Base-by-base conservation (phyloP, 2,888 invertebrate species). In the Drosophila buzzatii region DNA sequence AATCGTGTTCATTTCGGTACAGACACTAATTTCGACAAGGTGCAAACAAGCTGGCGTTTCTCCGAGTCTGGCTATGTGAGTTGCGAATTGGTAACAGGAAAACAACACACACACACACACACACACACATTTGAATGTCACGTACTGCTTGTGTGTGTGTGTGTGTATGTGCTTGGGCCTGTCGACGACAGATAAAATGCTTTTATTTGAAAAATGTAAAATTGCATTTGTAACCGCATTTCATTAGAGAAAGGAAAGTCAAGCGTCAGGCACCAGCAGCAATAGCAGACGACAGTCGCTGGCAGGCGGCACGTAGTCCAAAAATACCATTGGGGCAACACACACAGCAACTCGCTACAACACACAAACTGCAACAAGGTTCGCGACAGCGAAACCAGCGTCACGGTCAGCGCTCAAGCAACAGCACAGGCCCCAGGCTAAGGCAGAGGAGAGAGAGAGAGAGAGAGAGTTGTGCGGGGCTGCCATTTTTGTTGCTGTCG, bases 21-120 rank as follows among this genome's bases (percentile, higher is more conserved):
- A 84, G 84, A 89, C 89, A 85, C 85, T 87, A 89, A 85, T 87
- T 89, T 87, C 85, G 87, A 89, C 89, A 89, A 85, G 89, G 89
- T 89, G 89, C 89, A 85, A 85, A 85, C 85, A 85, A 84, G 89
- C 87, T 81, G 82, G 83, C 85, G 70, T 66, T 67, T 58, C 51
- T 59, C 33, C 20, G 53, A 73, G 62, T 60, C 59, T 72, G 47
- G 59, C 56, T 31, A 59, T 56, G 51, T 73, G 60, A n/a, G 37
- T n/a, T 49, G 45, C 41, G 39, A 20, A 47, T 56, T 5, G 31
- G 56, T n/a, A 60, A 14, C 44, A 73, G 45, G 33, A 56, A 51
- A 55, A 51, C 42, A 73, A 55, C 42, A 61, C 35, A 56, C 35
- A 35, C 51, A 18, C 37, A 56, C 69, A 55, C 37, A 76, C 42